Percentiles rank a stretch among this genome's conserved stretches.
Evolutionary conservation across 2,113 vertebrate genomes (phyloP).

Genomic region (Rana temporaria): DNA sequence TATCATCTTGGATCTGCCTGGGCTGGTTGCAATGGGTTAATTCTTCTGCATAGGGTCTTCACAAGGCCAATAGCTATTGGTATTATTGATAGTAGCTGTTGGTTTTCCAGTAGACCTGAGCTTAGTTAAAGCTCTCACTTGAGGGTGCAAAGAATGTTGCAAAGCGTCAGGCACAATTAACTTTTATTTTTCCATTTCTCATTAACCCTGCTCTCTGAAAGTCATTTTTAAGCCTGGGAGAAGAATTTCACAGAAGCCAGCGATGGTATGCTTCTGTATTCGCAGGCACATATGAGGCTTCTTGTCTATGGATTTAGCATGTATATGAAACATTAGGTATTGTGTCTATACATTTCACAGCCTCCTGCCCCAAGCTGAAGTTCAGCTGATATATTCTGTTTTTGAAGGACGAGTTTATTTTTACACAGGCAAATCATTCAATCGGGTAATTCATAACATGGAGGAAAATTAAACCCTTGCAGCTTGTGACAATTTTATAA

Average conservation of each 20-base stretch:
- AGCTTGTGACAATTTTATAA: too few relatives aligned
- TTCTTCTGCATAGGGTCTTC: too few relatives aligned
- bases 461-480: background rate
- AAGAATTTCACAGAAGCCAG: constrained; percentile 18
- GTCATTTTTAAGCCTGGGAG: background rate
- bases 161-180: too few relatives aligned
- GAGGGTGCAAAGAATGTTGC: too few relatives aligned
- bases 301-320: constrained; percentile 65
- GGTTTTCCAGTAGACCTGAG: too few relatives aligned
- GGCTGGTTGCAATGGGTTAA: too few relatives aligned
- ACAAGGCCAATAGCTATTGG: too few relatives aligned
- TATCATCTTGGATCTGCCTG: too few relatives aligned
- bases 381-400: background rate
- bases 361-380: constrained; percentile 54
- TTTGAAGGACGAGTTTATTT: background rate
- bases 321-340: constrained; percentile 67
- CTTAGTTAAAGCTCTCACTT: too few relatives aligned
- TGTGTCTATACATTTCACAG: constrained; percentile 71
- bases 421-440: background rate
- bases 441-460: background rate
- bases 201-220: background rate
- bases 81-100: too few relatives aligned
- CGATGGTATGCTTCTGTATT: background rate
- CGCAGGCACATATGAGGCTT: constrained; percentile 45
- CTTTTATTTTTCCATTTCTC: too few relatives aligned